Base-by-base conservation (phyloP, 2,888 invertebrate species). In the Xestoiulus laeticollis region DNA sequence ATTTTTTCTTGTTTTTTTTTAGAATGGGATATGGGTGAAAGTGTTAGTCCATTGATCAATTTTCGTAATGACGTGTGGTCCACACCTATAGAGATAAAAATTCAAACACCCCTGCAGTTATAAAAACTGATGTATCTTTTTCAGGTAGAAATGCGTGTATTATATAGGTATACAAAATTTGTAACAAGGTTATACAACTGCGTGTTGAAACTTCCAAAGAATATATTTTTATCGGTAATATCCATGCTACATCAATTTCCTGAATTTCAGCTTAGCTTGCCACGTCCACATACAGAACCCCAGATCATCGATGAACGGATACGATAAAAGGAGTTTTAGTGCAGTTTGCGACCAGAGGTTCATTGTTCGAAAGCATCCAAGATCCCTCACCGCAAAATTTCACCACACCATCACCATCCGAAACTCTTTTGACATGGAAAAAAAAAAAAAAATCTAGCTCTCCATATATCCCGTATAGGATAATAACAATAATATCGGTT, bases 401-500 rank as follows among this genome's bases (percentile, higher is more conserved):
- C 48, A 22, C 68, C 68, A 68, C n/a, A n/a, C 19, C 53, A 53
- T 10, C 59, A 59, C 59, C 59, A 19, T 2, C 59, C 59, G 6
- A 59, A n/a, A 59, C 59, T 14, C 48, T 59, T 59, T 59, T 22
- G 26, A 68, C 26, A 68, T 12, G 26, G 26, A 68, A 48, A 48
- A 38, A 38, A 38, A 38, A 38, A 6, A 38, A 38, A 26, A 68
- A 68, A 68, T 12, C 68, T 8, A 59, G 59, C 59, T 59, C 59
- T 59, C n/a, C 59, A 26, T 68, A 68, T 68, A 68, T 68, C 68
- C 43, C 26, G 26, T 68, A 26, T 68, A 68, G n/a, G n/a, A n/a
- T 68, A 68, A 68, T 68, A 68, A 68, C 68, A 68, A 68, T 68
- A 68, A 68, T 68, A 68, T 68, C 68, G 22, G 22, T 68, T 68